Evolutionary conservation across 1,140 invertebrate species (phyloP), one percentile per base, ranked within the genome.

Genomic region (Vollenhovia emeryi): DNA sequence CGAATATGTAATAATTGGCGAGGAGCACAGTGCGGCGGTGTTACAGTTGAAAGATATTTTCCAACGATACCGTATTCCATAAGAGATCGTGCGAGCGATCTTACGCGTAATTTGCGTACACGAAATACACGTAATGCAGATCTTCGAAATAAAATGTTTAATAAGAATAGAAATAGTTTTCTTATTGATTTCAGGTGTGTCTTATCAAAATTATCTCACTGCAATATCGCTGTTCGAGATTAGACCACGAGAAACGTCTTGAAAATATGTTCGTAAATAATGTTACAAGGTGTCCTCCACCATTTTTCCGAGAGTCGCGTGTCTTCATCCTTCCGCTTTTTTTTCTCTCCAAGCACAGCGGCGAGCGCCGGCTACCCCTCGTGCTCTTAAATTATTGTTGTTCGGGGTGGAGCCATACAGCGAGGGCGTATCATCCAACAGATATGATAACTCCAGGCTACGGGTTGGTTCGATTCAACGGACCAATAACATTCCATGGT

Each of bases 381-480:
- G 64, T 76, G 87, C 90, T 89, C 89, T 92, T 92, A 92, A 93
- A 94, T 93, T 94, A 94, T 93, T 93, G 91, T 93, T 92, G 85
- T 87, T 91, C 76, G 88, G 91, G 91, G 93, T 92, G 92, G 92
- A 94, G 93, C 91, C n/a, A 88, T 87, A 84, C 76, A 68, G 87
- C 92, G 90, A 92, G 93, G 94, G 93, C 93, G 93, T 92, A 93
- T 83, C 93, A 89, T 93, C 87, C 80, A 74, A 86, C 84, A 93
- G 92, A 93, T 94, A 94, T 94, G 92, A 94, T 94, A 94, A 93
- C 91, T 91, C 86, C 88, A 55, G 74, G 74, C 86, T 89, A 87
- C 84, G 87, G 91, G 87, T 90, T 92, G 91, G 90, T 86, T 80
- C 87, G 85, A 87, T 87, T 87, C 87, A 50, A 82, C 83, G 64